Evolutionary conservation across 1,140 invertebrate genomes (phyloP).

Genomic region (Drosophila nigrodunni): DNA sequence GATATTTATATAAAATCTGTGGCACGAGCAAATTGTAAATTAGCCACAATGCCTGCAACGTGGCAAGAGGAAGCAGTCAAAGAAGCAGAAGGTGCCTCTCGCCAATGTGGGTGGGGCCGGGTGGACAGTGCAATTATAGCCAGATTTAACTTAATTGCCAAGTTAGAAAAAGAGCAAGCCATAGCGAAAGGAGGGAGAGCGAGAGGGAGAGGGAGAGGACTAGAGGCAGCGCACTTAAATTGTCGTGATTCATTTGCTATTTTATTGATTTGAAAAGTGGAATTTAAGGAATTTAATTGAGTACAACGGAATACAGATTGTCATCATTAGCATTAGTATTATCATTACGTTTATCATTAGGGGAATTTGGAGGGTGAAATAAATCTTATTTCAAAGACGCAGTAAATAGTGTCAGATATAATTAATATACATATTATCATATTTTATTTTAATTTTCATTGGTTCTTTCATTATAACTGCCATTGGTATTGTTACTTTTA

Average conservation of each 20-base stretch:
- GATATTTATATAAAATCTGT: slow-evolving; percentile 52
- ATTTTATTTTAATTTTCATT: no score
- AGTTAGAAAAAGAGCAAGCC: neutral
- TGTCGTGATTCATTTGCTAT: slow-evolving; percentile 5
- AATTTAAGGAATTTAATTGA: neutral
- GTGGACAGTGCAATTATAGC: slow-evolving; percentile 22
- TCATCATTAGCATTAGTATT: neutral
- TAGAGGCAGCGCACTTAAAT: neutral
- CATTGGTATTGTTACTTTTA: neutral
- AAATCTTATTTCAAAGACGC: no score
- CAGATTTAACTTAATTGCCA: slow-evolving; percentile 6
- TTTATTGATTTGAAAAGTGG: neutral
- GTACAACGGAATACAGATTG: neutral
- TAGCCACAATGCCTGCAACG: slow-evolving; percentile 42
- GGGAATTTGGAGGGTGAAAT: no score
- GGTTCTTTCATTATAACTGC: neutral
- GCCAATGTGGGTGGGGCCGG: neutral
- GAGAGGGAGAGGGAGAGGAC: neutral
- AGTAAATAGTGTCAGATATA: no score
- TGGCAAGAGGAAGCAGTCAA: neutral
- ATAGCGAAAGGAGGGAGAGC: no score
- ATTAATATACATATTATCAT: no score
- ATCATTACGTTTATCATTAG: neutral
- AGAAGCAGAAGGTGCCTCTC: no score
- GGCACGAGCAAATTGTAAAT: slow-evolving; percentile 73